Base-by-base conservation (phyloP, 2,888 invertebrate species). In the Lithophane leautieri region DNA sequence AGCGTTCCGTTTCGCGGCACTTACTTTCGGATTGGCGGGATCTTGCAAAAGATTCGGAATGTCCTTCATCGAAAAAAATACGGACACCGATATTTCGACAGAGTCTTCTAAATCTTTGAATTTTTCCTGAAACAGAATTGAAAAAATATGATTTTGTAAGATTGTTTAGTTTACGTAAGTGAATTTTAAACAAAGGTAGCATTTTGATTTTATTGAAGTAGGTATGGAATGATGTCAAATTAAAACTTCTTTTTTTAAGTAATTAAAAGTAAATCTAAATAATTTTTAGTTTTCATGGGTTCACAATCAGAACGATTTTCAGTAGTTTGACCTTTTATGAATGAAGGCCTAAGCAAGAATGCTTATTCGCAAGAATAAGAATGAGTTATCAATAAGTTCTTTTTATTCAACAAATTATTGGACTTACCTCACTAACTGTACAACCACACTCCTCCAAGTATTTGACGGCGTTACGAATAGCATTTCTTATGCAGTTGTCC, bases 31-130 rank as follows among this genome's bases (percentile, higher is more conserved):
- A 88, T 97, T 92, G 25, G 92, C 90, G 0, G 96, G 95, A 84
- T 97, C 95, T 65, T 94, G 92, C 63, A 97, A 89, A 87, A 97
- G 89, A 83, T 97, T 95, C 0, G 97, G 97, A 65, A 97, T 94
- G 73, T 97, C 97, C 79, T 96, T 93, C 93, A 97, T 95, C 0
- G 94, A 91, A 87, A 97, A 97, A 87, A 97, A 97, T 58, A 94
- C 93, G 0, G 97, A 93, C 54, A 96, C 86, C 4, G 95, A 94
- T 81, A 97, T 96, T 89, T 97, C 97, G 4, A 96, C 92, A 0
- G 96, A 94, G 44, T 97, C 95, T 74, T 93, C 92, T n/a, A 97
- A 86, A 60, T 97, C 95, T 78, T 91, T 86, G 78, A 97, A 96
- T 73, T 96, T 95, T 85, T 94, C 94, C 96, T 97, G 93, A 9